Conservation (phyloP, 2,888 invertebrate genomes). For the Drosophila sordidula region DNA sequence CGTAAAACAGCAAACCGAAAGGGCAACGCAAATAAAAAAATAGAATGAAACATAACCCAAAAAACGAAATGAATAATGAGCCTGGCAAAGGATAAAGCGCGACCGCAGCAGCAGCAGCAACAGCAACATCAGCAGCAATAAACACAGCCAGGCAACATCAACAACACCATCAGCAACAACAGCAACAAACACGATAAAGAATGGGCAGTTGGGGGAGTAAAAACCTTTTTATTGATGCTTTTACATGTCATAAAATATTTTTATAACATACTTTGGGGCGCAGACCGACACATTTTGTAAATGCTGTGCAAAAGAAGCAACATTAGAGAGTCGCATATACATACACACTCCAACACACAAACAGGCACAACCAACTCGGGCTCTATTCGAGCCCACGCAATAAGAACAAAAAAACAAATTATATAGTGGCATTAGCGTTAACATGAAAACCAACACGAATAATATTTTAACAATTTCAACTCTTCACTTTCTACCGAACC, state of each 20-base stretch:
- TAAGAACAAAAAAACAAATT: conserved; percentile 5
- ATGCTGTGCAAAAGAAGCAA: conserved; percentile 36
- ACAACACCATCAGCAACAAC: conserved; percentile 19
- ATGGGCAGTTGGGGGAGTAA: conserved; percentile 13
- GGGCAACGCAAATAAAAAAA: conserved; percentile 32
- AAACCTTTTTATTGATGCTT: conserved; percentile 75
- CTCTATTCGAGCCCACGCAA: background rate
- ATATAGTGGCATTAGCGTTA: conserved; percentile 47
- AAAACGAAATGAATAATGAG: conserved; percentile 58
- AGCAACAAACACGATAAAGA: conserved; percentile 11
- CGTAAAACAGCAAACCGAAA: conserved; percentile 56
- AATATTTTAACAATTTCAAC: conserved; percentile 68
- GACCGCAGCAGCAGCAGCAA: conserved; percentile 36
- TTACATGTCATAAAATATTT: conserved; percentile 80
- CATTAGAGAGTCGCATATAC: conserved; percentile 36
- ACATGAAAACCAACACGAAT: conserved; percentile 59
- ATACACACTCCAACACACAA: background rate
- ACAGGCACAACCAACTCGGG: background rate
- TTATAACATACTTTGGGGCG: conserved; percentile 69
- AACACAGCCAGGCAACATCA: conserved; percentile 42
- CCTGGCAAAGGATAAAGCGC: conserved; percentile 68
- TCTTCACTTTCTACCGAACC: conserved; percentile 20
- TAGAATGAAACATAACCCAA: conserved; percentile 50
- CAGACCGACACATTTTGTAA: conserved; percentile 57
- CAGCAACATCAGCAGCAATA: conserved; percentile 41